phyloP scores from a whole-genome alignment of 2,113 vertebrate genomes.

The Butorides virescens region DNA sequence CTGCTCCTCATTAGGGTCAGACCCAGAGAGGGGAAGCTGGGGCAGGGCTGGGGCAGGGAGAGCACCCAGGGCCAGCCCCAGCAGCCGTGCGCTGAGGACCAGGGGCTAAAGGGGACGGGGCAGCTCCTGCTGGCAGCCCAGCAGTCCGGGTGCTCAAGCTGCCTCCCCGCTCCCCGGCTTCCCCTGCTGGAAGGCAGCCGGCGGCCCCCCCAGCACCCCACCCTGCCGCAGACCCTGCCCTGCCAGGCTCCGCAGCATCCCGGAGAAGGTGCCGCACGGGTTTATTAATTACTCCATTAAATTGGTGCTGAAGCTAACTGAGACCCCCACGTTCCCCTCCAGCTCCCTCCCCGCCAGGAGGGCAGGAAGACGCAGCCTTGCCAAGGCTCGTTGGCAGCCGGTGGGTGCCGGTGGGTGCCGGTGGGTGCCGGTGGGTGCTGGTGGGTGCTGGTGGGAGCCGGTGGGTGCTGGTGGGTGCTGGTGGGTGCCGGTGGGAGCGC shows the following conservation, averaged over 20 bases:
- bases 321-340: neutral
- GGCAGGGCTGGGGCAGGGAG: neutral
- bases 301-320: neutral
- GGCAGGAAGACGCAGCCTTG: neutral
- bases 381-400: neutral
- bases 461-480: too few relatives aligned
- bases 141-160: neutral
- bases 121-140: rapidly evolving
- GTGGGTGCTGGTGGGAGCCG: neutral
- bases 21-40: too few relatives aligned
- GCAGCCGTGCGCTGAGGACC: neutral
- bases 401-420: too few relatives aligned
- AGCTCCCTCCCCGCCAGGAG: neutral
- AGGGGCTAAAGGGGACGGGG: rapidly evolving
- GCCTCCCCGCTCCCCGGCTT: neutral
- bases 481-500: neutral
- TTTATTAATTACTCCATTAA: slow-evolving; percentile 2
- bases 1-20: neutral
- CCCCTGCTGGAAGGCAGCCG: neutral
- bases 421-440: neutral
- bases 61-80: neutral
- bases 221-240: neutral
- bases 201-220: neutral
- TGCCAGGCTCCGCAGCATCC: neutral
- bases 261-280: neutral